Percentiles rank a stretch among this genome's conserved stretches.
phyloP scores from a whole-genome alignment of 2,113 vertebrate species.

The Triplophysa dalaica region DNA sequence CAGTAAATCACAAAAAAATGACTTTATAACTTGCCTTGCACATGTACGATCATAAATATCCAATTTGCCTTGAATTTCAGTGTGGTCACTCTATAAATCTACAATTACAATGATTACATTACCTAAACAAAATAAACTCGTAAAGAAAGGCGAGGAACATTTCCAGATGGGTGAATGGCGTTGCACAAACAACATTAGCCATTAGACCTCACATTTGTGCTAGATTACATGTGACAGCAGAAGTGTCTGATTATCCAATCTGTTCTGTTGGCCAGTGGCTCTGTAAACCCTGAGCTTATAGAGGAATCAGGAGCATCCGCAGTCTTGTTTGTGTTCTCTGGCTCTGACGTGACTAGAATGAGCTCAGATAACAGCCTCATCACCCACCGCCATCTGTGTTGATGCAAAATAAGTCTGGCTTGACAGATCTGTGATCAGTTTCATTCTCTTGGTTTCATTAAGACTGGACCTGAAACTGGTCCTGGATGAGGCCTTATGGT shows the following conservation, averaged over 20 bases:
- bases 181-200: slow-evolving; percentile 30
- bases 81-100: no score
- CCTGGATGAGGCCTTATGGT: slow-evolving; percentile 16
- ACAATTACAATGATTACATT: no score
- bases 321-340: slow-evolving; percentile 30
- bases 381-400: slow-evolving; percentile 40
- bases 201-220: slow-evolving; percentile 32
- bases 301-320: slow-evolving; percentile 17
- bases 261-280: slow-evolving; percentile 21
- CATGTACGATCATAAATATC: no score
- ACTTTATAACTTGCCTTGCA: no score
- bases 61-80: no score
- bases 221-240: slow-evolving; percentile 28
- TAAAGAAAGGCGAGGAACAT: not conserved
- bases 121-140: not conserved
- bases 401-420: slow-evolving; percentile 19
- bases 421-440: slow-evolving; percentile 16
- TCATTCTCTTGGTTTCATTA: not conserved
- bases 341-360: slow-evolving; percentile 32
- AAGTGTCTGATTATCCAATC: slow-evolving; percentile 25
- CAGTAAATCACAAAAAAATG: no score
- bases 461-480: not conserved
- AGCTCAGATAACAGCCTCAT: slow-evolving; percentile 27
- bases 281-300: slow-evolving; percentile 21
- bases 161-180: slow-evolving; percentile 9